Evolutionary conservation across 2,113 vertebrate genomes (phyloP), one percentile per base, ranked within the genome.

Genomic region (Emberiza fucata): DNA sequence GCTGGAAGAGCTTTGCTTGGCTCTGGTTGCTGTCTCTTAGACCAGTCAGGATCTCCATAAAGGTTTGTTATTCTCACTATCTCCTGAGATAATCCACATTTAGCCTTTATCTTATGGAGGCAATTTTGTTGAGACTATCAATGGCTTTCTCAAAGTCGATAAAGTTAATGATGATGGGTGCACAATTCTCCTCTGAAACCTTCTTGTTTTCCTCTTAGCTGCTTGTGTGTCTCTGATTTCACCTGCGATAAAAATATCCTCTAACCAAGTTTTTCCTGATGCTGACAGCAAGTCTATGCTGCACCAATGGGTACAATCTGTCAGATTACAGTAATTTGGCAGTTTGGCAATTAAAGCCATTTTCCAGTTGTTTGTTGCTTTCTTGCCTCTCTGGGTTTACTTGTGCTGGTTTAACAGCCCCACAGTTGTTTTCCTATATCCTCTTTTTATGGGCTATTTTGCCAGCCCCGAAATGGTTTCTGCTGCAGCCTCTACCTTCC

Each of bases 141-240:
- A 25, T 78, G 59, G 53, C 73, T 86, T 92, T 96, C 76, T 92
- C 45, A 65, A 80, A 94, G 90, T 94, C 92, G 83, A 93, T 96
- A 90, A 88, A 83, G 63, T 77, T 95, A 96, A 95, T 83, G 92
- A 88, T 88, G 88, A 83, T 86, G 86, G 68, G 79, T 80, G 79
- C 73, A 11, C 86, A 50, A 33, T 77, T 77, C 88, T 86, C 44
- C 54, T 82, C 82, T 2, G 3, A 88, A 83, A 39, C 59, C 54
- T 37, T 25, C 79, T 57, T 60, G 59, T 80, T 92, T 93, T 70
- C 18, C 71, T 77, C 71, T 81, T 31, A 76, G 78, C 87, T 87
- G 57, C 65, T 47, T 29, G 22, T 18, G 21, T 44, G 57, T 22
- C 85, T 81, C 88, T 81, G 96, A 95, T 95, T 93, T 92, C 63